Evolutionary conservation across 2,888 invertebrate species (phyloP).

Genomic region (Mayetiola destructor): DNA sequence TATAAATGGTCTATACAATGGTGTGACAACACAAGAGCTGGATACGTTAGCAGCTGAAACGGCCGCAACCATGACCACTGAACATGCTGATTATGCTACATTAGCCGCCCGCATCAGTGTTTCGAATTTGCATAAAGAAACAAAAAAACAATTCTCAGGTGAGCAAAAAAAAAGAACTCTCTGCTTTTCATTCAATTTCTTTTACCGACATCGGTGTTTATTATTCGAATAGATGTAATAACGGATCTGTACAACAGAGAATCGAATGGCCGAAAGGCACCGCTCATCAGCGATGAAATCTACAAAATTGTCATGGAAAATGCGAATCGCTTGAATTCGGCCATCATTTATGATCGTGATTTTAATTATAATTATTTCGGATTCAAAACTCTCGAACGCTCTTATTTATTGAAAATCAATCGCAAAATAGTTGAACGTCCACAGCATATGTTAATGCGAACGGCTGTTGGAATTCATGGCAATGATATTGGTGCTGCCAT

Average conservation of each 20-base stretch:
- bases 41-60: conserved; percentile 98
- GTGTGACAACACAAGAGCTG: conserved; percentile 91
- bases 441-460: conserved; percentile 98
- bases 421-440: conserved; percentile 90
- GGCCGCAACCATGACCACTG: conserved; percentile 94
- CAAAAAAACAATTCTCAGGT: conserved; percentile 86
- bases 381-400: conserved; percentile 94
- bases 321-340: conserved; percentile 81
- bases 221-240: conserved; percentile 73
- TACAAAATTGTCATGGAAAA: conserved; percentile 70
- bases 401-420: conserved; percentile 83
- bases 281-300: conserved; percentile 77
- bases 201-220: not conserved
- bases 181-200: not conserved
- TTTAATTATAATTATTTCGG: conserved; percentile 97
- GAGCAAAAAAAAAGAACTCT: conserved; percentile 20
- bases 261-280: conserved; percentile 52
- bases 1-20: conserved; percentile 86
- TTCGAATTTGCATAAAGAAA: conserved; percentile 96
- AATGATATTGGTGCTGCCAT: conserved; percentile 85
- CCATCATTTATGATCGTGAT: conserved; percentile 93
- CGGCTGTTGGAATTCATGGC: conserved; percentile 89
- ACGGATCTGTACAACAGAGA: conserved; percentile 64
- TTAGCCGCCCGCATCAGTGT: conserved; percentile 84
- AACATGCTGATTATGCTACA: conserved; percentile 91